phyloP scores from a whole-genome alignment of 2,888 invertebrate species.

The Eulithis testata region DNA sequence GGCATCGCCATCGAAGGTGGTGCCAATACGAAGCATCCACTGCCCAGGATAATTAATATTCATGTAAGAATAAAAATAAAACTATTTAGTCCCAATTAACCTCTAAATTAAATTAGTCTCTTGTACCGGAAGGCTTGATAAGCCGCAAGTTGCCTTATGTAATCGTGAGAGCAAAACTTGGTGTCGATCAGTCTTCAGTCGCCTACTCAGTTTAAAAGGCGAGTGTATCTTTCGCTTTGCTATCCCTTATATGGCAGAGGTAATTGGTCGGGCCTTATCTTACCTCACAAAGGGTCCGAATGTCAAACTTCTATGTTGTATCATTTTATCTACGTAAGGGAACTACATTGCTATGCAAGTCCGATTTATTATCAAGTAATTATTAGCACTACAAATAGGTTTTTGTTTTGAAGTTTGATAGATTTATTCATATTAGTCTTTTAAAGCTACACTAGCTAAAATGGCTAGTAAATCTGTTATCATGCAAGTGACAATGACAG shows the following conservation, averaged over 20 bases:
- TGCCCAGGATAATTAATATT: conserved; percentile 98
- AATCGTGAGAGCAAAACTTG: conserved; percentile 32
- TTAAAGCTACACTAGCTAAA: too few relatives aligned
- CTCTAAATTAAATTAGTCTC: too few relatives aligned
- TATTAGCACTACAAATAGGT: not conserved
- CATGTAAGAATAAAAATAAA: conserved; percentile 87
- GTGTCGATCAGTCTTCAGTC: conserved; percentile 25
- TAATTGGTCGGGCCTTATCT: conserved; percentile 39
- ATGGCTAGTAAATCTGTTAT: too few relatives aligned
- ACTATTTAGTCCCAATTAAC: not conserved
- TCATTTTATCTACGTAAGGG: conserved; percentile 37
- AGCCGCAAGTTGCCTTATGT: conserved; percentile 11
- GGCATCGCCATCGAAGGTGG: conserved; percentile 99
- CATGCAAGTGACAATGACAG: too few relatives aligned
- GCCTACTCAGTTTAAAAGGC: conserved; percentile 34
- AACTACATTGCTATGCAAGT: conserved; percentile 34
- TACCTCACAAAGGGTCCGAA: conserved; percentile 38
- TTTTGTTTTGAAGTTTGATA: too few relatives aligned
- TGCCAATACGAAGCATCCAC: conserved; percentile 96
- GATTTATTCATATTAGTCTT: too few relatives aligned
- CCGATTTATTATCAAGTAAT: conserved; percentile 15
- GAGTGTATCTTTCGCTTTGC: conserved; percentile 31
- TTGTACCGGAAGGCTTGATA: too few relatives aligned
- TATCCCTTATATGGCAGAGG: conserved; percentile 35
- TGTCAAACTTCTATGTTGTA: conserved; percentile 38